phyloP scores from a whole-genome alignment of 2,113 vertebrate species.

The Amblyopsis rosae region DNA sequence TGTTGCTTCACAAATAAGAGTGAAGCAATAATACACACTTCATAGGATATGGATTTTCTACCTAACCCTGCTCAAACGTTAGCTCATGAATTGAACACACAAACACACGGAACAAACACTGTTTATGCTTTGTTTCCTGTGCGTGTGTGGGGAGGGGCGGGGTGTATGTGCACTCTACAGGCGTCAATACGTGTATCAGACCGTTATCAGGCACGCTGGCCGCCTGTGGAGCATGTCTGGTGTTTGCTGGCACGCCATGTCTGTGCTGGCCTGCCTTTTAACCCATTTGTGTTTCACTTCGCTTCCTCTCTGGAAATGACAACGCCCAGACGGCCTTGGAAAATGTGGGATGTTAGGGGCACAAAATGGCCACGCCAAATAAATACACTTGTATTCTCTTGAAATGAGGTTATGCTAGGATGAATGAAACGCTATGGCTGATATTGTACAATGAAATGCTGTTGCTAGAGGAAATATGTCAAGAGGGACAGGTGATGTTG shows the following conservation, averaged over 20 bases:
- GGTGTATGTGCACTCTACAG: too few relatives aligned
- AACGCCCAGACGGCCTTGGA: conserved; percentile 9
- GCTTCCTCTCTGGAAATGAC: conserved; percentile 29
- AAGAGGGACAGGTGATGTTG: too few relatives aligned
- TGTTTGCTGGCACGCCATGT: conserved; percentile 55
- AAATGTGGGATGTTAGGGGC: not conserved
- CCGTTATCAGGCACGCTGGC: not conserved
- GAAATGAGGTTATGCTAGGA: not conserved
- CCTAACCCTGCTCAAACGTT: too few relatives aligned
- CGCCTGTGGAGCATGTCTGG: conserved; percentile 44
- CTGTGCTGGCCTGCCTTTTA: conserved; percentile 35
- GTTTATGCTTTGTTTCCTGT: conserved; percentile 31
- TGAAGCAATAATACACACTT: not conserved
- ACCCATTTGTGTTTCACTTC: conserved; percentile 17
- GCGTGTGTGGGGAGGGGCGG: not conserved
- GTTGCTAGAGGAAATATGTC: too few relatives aligned
- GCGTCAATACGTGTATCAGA: too few relatives aligned
- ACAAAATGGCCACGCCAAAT: conserved; percentile 14
- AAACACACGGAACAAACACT: conserved; percentile 20
- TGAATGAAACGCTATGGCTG: not conserved
- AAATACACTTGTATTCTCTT: not conserved
- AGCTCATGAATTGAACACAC: conserved; percentile 3
- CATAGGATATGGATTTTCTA: too few relatives aligned
- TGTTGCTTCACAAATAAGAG: not conserved
- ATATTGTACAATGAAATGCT: too few relatives aligned